Percentiles rank a stretch among this genome's conserved stretches.
These are phyloP conservation scores for Diachasma alloeum DNA, from an alignment of 1,140 invertebrate genomes.

Conservation along the genomic window DNA sequence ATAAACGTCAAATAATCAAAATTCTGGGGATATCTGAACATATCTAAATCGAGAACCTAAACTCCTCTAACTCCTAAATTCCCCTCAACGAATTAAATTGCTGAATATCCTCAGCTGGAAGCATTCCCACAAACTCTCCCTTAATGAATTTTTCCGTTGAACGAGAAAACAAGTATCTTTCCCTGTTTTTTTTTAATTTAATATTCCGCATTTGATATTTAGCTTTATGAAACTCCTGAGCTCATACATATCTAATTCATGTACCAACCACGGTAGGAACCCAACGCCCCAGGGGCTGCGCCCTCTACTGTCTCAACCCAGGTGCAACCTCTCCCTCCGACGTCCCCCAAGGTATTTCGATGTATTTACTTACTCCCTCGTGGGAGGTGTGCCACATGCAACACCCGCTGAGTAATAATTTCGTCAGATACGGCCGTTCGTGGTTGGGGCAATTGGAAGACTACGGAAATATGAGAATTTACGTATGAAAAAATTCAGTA, in stretches of 20 bases:
- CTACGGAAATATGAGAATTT: neutral
- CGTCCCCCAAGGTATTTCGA: conserved; percentile 13
- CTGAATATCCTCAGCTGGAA: too few relatives aligned
- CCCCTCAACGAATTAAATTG: too few relatives aligned
- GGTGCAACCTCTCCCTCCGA: neutral
- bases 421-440: neutral
- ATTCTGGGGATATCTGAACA: too few relatives aligned
- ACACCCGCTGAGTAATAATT: conserved; percentile 16
- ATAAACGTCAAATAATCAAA: too few relatives aligned
- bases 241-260: conserved; percentile 24
- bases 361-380: conserved; percentile 17
- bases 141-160: neutral
- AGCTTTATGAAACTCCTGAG: conserved; percentile 4
- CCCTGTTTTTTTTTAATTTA: neutral
- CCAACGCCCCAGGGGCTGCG: neutral
- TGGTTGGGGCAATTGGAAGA: neutral
- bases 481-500: neutral
- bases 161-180: neutral
- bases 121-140: too few relatives aligned
- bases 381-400: conserved; percentile 1
- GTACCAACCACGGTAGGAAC: neutral
- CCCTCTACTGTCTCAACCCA: neutral
- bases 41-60: too few relatives aligned
- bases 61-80: too few relatives aligned
- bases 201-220: conserved; percentile 2